Base-by-base conservation (phyloP, 2,888 invertebrate species). In the Xestia ashworthii region DNA sequence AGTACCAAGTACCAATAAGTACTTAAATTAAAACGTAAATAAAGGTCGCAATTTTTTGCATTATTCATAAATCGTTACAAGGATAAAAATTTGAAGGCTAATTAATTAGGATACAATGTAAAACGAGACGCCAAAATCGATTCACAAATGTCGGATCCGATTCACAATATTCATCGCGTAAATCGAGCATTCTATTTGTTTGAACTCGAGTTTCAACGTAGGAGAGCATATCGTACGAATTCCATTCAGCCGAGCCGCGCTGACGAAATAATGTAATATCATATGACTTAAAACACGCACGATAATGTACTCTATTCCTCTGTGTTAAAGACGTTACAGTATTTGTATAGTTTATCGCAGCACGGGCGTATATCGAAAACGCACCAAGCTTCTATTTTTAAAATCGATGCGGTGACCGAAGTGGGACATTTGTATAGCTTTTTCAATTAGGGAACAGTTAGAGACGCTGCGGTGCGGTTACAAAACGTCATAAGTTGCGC, bases 351-450 rank as follows among this genome's bases (percentile, higher is more conserved):
- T 92, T 92, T 93, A 95, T 93, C 93, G 91, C 90, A 83, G 84
- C 86, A 90, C 88, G 84, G 83, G 90, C 92, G 94, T 93, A 92
- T 94, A 94, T 94, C 92, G 93, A 95, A 95, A 95, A 95, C 96
- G 95, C 95, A 96, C 93, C 91, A 92, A 93, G 93, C 91, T 90
- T 95, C 96, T 96, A 96, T 96, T 96, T 96, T 96, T 96, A 96
- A 95, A 96, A 96, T 95, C 95, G 94, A 96, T 95, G 96, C 94
- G 94, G 95, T 93, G 95, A 93, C 94, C 95, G 93, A 95, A 96
- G 95, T 96, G 94, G 96, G 94, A 94, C 96, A 94, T 91, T 89
- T 93, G 93, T 94, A 92, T 93, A 92, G 94, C 92, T 92, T 93
- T 93, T 93, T 94, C 94, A 95, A 94, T 95, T 94, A 95, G 89